Base-by-base conservation (phyloP, 2,113 vertebrate species). In the Anser cygnoides region DNA sequence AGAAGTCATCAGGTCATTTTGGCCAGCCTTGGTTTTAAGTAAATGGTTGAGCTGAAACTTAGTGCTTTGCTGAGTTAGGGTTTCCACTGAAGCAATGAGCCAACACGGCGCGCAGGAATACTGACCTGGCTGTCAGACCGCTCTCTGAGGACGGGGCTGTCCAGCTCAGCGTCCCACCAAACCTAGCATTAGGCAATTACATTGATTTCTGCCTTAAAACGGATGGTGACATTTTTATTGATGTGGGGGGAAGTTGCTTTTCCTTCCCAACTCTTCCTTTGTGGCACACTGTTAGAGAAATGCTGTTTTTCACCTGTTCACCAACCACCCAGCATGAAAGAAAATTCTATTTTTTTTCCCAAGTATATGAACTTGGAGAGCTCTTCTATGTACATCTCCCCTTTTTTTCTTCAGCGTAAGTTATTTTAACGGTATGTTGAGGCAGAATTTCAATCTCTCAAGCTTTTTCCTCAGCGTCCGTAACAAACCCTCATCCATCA, bases 81-180 rank as follows among this genome's bases (percentile, higher is more conserved):
- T 13, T 13, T 74, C 52, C 29, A 39, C 4, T 49, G 49, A 26
- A 79, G 22, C 74, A 65, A 35, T 13, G 59, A 9, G 43, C 31
- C 52, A 62, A 37, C n/a, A 29, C 31, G 15, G 12, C 3, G 4
- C 4, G 3, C 55, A 77, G 33, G 76, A 57, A 78, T 18, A 20
- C 13, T 10, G 20, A 33, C 5, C 39, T 0, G 1, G 70, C 37
- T 63, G 23, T 44, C 57, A 71, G 46, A 65, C 49, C 0, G 0
- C 17, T 35, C 39, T 41, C 22, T 19, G 37, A 63, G 57, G 13
- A 25, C 37, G 29, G 43, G 0, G 5, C 65, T 89, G 57, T 18
- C 44, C 14, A 2, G 10, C 21, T 55, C 20, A 57, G 31, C 8
- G 9, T n/a, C 37, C 52, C 55, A 72, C 37, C 17, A 18, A 89